Evolutionary conservation across 2,113 vertebrate species (phyloP), one percentile per base, ranked within the genome.

Genomic region (Osmerus mordax): DNA sequence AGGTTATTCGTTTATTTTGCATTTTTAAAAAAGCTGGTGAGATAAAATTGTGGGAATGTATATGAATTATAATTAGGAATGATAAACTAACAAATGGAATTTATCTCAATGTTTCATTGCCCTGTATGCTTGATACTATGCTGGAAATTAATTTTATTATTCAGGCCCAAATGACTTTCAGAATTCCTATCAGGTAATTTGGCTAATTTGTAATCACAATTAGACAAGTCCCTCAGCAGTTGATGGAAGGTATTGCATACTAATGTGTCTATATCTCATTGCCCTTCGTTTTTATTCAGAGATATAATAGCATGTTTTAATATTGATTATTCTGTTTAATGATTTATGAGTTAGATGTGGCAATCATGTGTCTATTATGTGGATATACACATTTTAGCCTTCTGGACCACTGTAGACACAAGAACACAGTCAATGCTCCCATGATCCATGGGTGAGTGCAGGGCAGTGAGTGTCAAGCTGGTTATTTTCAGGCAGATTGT

Each of bases 191-290:
- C 78, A 79, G 84, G 80, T 87, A 84, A 87, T 83, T 82, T 80
- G 79, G 72, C 62, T 81, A 81, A 88, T 91, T 89, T 82, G 80
- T 86, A 86, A 89, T 88, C 86, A 77, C 86, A 89, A 87, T 86
- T 83, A 82, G 64, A 69, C 83, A 72, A 86, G 84, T 87, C 77
- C 81, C 78, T 60, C 25, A 63, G 71, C 77, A 52, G 21, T 68
- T 13, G 29, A 51, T 63, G 41, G 29, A 1, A 77, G 71, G 21
- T 3, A 67, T 59, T 74, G 81, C 78, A 91, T 86, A 86, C 79
- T 86, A 84, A 89, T 89, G 0, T 51, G 25, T 56, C 58, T 65
- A 73, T 85, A 80, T 86, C 79, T 65, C n/a, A 4, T 68, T 70
- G 51, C 76, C 75, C 75, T 75, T 75, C 12, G 28, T 84, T 72